Percentiles rank a stretch among this genome's conserved stretches.
phyloP scores from a whole-genome alignment of 2,797 vertebrate genomes.

The Erithacus rubecula region DNA sequence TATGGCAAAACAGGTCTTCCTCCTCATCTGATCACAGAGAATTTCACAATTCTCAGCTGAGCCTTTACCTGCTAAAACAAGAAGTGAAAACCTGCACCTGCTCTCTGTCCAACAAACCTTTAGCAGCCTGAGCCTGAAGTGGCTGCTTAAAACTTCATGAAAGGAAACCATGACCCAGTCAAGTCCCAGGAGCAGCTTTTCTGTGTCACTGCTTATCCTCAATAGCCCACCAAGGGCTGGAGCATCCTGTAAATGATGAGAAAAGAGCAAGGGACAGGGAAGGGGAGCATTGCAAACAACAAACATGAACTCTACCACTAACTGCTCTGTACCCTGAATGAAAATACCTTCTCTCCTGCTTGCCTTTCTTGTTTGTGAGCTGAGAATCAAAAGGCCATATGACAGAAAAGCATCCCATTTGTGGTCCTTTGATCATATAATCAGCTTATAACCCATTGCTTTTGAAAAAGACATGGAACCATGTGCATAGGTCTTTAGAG shows the following conservation, averaged over 20 bases:
- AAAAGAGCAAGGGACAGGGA: background rate
- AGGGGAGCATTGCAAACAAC: background rate
- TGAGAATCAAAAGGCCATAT: background rate
- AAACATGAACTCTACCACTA: background rate
- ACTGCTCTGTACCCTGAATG: background rate
- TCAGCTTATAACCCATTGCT: background rate
- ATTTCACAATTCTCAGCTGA: background rate
- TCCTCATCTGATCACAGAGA: background rate
- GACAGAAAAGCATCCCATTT: background rate
- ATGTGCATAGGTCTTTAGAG: background rate
- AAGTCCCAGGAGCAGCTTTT: background rate
- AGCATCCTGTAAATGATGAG: background rate
- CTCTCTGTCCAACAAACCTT: background rate
- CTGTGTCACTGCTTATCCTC: background rate
- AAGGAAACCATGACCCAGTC: background rate
- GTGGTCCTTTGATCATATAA: background rate
- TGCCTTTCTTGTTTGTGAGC: background rate
- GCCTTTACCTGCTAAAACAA: background rate
- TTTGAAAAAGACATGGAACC: background rate
- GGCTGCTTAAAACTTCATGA: background rate
- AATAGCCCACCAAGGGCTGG: background rate
- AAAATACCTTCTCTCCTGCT: background rate
- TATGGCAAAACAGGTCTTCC: background rate
- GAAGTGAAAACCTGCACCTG: background rate
- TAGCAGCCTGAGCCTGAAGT: background rate